These are phyloP conservation scores for Eulemur macaco DNA, from an alignment of 2,113 vertebrate genomes.

Conservation along the genomic window DNA sequence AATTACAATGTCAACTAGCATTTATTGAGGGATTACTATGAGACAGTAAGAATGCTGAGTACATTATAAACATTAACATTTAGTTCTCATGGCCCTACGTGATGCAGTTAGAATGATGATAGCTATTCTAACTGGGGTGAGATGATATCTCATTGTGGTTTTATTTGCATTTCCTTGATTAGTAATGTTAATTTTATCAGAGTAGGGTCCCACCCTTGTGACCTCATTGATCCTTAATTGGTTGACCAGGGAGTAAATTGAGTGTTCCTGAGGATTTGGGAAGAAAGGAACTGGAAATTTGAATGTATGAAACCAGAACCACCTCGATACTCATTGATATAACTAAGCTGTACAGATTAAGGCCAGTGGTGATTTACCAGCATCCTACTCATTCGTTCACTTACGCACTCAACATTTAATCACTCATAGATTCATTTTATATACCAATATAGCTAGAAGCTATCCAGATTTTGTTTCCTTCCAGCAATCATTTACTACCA, in stretches of 20 bases:
- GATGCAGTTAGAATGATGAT: no score
- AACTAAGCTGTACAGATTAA: background rate
- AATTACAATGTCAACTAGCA: no score
- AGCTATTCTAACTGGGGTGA: no score
- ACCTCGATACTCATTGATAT: background rate
- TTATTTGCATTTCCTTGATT: no score
- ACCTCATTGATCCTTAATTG: background rate
- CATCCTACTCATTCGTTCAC: background rate
- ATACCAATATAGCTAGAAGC: background rate
- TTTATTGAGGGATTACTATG: no score
- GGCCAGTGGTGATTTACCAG: background rate
- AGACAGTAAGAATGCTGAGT: no score
- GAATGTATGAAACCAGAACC: background rate
- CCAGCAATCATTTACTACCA: background rate
- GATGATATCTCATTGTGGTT: no score
- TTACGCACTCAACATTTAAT: background rate
- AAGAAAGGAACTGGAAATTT: background rate
- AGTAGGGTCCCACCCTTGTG: background rate
- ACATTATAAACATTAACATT: no score
- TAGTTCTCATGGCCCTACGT: no score
- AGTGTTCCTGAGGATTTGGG: background rate
- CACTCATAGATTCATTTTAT: background rate
- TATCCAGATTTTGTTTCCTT: background rate
- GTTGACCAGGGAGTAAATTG: background rate
- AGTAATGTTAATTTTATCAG: no score